Percentiles rank a stretch among this genome's conserved stretches.
phyloP scores from a whole-genome alignment of 2,888 invertebrate genomes.

The Villa cingulata region DNA sequence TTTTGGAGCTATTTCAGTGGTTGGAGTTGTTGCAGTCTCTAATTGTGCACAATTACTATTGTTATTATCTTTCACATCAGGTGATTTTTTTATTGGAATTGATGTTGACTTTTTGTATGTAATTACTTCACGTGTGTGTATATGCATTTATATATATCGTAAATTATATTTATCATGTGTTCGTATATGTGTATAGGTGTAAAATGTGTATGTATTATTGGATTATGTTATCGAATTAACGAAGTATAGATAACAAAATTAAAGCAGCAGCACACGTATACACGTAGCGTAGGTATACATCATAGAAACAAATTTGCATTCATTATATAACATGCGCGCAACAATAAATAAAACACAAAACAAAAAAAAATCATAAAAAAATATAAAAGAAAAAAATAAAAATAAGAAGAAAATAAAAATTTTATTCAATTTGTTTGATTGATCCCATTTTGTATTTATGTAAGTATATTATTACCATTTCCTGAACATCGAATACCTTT shows the following conservation, averaged over 20 bases:
- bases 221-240: no score
- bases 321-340: constrained; percentile 5
- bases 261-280: no score
- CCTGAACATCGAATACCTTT: constrained; percentile 34
- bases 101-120: constrained; percentile 64
- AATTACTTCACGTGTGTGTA: constrained; percentile 43
- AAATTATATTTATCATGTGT: no score
- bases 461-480: constrained; percentile 25
- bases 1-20: background rate
- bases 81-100: constrained; percentile 15
- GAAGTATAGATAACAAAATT: no score
- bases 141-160: background rate
- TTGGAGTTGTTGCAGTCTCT: background rate
- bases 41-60: constrained; percentile 2
- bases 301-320: no score
- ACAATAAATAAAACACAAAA: constrained; percentile 6
- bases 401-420: constrained; percentile 14
- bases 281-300: no score
- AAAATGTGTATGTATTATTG: no score
- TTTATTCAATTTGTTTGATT: constrained; percentile 9
- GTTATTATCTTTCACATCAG: constrained; percentile 7
- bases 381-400: constrained; percentile 16
- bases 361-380: constrained; percentile 14
- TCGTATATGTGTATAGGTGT: no score
- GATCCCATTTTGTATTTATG: background rate